These are phyloP conservation scores for Myopa testacea DNA, from an alignment of 2,888 invertebrate genomes.

Conservation along the genomic window DNA sequence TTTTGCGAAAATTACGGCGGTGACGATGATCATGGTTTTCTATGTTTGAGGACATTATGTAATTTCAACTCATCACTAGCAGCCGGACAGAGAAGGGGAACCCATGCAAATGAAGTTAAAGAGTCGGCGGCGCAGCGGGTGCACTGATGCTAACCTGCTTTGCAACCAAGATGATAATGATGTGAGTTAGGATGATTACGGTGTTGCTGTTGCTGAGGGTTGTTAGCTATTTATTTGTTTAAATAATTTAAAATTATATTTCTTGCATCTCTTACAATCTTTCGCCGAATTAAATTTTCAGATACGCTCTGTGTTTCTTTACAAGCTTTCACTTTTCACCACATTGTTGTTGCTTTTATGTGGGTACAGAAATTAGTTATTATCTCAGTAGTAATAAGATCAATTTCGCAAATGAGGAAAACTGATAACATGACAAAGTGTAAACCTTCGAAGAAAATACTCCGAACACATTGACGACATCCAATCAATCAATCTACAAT, in stretches of 20 bases:
- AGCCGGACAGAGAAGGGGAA: not conserved
- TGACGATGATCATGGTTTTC: constrained; percentile 20
- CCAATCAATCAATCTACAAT: too few species aligned
- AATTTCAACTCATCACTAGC: constrained; percentile 28
- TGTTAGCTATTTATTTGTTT: constrained; percentile 22
- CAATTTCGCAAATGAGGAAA: too few species aligned
- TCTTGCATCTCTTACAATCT: not conserved
- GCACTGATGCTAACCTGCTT: not conserved
- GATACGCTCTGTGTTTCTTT: not conserved
- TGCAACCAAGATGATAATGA: constrained; percentile 1
- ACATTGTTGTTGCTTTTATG: not conserved
- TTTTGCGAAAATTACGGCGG: constrained; percentile 7
- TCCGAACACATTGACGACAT: too few species aligned
- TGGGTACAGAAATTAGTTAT: too few species aligned
- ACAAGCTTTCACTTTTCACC: constrained; percentile 15
- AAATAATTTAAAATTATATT: constrained; percentile 20
- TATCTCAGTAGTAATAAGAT: too few species aligned
- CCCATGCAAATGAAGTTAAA: not conserved
- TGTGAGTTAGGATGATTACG: not conserved
- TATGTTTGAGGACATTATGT: constrained; percentile 30
- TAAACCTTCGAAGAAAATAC: too few species aligned
- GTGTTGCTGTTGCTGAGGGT: not conserved
- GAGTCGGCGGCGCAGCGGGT: not conserved
- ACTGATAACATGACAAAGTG: too few species aligned
- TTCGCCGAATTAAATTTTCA: constrained; percentile 4